Evolutionary conservation across 2,888 invertebrate species (phyloP).

Genomic region (Caenorhabditis uteleia): DNA sequence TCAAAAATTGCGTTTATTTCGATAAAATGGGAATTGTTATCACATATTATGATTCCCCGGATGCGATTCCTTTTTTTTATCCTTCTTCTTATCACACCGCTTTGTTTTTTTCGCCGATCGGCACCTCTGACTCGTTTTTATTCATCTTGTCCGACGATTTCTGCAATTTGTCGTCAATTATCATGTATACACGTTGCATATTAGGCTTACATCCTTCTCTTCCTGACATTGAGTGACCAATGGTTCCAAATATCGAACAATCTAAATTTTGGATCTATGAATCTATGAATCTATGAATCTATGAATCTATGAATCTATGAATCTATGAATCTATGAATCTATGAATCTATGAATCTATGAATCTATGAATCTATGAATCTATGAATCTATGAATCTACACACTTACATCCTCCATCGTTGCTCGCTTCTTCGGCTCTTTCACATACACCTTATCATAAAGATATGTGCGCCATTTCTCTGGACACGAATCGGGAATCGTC

Average conservation of each 20-base stretch:
- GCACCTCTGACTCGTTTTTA: too few relatives aligned
- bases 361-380: too few relatives aligned
- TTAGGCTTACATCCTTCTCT: neutral
- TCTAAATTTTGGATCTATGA: too few relatives aligned
- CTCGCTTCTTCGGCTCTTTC: constrained; percentile 30
- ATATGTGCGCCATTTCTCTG: constrained; percentile 40
- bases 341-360: too few relatives aligned
- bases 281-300: too few relatives aligned
- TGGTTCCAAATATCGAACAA: constrained; percentile 37
- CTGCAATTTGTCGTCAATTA: neutral
- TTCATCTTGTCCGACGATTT: neutral
- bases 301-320: too few relatives aligned
- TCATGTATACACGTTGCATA: neutral
- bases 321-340: too few relatives aligned
- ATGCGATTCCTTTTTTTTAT: neutral
- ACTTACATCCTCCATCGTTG: constrained; percentile 33
- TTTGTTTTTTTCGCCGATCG: too few relatives aligned
- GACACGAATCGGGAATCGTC: constrained; percentile 29
- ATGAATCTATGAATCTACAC: too few relatives aligned
- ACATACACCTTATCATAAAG: constrained; percentile 39
- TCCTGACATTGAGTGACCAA: constrained; percentile 7
- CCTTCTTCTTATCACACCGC: too few relatives aligned
- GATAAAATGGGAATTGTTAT: too few relatives aligned
- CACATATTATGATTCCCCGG: constrained; percentile 6
- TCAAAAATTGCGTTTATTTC: too few relatives aligned